Conservation (phyloP, 2,888 invertebrate genomes). For the Mesopsocus fuscifrons region DNA sequence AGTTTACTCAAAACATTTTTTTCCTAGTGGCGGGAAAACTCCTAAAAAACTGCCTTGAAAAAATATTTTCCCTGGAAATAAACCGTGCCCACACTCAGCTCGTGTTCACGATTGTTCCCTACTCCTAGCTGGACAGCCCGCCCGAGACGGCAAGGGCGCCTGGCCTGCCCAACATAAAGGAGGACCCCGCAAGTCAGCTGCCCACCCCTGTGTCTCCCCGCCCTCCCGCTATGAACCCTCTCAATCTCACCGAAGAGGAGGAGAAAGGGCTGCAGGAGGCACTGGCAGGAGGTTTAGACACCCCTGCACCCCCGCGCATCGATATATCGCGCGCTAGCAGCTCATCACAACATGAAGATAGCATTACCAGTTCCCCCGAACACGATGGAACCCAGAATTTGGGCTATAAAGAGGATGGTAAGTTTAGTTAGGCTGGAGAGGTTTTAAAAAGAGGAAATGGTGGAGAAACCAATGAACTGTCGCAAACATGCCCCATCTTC, state of each 20-base stretch:
- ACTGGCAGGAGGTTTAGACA: conserved; percentile 26
- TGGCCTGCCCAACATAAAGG: conserved; percentile 35
- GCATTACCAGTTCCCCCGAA: conserved; percentile 24
- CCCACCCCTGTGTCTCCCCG: conserved; percentile 20
- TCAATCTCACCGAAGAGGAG: conserved; percentile 11
- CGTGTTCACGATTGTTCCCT: too few species aligned
- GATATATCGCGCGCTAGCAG: conserved; percentile 79
- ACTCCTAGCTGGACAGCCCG: conserved; percentile 34
- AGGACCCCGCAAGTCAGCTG: conserved; percentile 24
- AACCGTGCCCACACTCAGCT: too few species aligned
- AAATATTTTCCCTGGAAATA: too few species aligned
- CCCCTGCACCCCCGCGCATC: conserved; percentile 63
- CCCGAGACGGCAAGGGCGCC: conserved; percentile 36
- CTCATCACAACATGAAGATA: conserved; percentile 67
- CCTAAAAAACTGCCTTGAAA: too few species aligned
- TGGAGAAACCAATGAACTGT: not conserved
- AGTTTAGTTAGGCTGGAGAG: too few species aligned
- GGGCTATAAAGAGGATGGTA: conserved; percentile 7
- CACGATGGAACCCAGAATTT: not conserved
- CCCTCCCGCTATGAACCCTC: conserved; percentile 14
- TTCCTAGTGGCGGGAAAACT: too few species aligned
- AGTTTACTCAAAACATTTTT: too few species aligned
- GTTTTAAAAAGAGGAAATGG: not conserved
- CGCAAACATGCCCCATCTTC: not conserved
- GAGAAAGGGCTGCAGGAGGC: conserved; percentile 3